phyloP scores from a whole-genome alignment of 2,888 invertebrate genomes.

The Clistopyga incitator region DNA sequence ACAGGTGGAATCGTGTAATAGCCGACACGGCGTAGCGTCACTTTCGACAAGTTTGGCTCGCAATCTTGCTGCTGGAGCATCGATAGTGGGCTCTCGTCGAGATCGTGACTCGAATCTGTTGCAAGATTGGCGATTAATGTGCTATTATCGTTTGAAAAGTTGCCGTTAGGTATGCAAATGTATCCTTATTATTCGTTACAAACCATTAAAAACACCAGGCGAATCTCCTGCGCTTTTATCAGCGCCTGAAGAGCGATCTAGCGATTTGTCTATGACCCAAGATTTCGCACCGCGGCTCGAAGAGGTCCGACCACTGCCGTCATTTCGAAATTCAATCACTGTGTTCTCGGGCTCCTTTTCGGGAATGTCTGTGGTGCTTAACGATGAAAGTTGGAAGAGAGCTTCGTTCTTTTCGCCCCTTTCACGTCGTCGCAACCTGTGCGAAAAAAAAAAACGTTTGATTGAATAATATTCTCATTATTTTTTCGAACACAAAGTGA shows the following conservation, averaged over 20 bases:
- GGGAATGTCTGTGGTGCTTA: conserved; percentile 69
- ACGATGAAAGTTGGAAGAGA: conserved; percentile 69
- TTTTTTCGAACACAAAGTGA: background rate
- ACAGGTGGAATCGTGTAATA: conserved; percentile 96
- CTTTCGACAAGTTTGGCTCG: conserved; percentile 90
- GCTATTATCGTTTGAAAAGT: no score
- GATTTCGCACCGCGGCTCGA: conserved; percentile 56
- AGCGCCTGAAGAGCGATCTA: conserved; percentile 67
- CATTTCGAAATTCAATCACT: conserved; percentile 78
- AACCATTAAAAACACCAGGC: conserved; percentile 71
- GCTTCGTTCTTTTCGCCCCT: conserved; percentile 74
- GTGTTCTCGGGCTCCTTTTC: conserved; percentile 80
- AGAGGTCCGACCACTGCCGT: conserved; percentile 43
- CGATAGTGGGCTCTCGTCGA: conserved; percentile 74
- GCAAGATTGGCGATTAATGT: background rate
- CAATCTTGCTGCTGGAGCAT: conserved; percentile 73
- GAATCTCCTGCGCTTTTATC: conserved; percentile 72
- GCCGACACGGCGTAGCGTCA: conserved; percentile 91
- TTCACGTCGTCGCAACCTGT: conserved; percentile 67
- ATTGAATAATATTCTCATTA: background rate
- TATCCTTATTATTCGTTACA: background rate
- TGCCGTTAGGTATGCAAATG: no score
- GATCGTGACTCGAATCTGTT: conserved; percentile 72
- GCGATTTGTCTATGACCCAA: conserved; percentile 23
- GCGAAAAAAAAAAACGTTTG: conserved; percentile 55